These are phyloP conservation scores for Tyrannus savana DNA, from an alignment of 2,113 vertebrate genomes.

Conservation along the genomic window DNA sequence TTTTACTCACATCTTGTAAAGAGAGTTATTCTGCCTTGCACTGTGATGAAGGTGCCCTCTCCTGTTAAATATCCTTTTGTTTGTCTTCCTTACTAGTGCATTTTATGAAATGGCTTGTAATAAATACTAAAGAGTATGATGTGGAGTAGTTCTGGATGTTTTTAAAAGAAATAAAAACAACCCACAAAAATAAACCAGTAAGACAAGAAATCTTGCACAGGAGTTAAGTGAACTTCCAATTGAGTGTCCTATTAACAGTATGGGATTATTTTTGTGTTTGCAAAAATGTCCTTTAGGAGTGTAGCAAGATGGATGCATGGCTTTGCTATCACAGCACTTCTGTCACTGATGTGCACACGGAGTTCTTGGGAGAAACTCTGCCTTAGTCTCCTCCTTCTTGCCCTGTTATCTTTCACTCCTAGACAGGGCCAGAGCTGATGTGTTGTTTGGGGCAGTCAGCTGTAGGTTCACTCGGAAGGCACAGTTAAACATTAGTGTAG, in stretches of 20 bases:
- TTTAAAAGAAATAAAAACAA: not conserved
- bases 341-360: not conserved
- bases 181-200: not conserved
- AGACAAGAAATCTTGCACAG: not conserved
- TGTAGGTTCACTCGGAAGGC: not conserved
- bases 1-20: not conserved
- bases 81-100: not conserved
- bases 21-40: not conserved
- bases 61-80: not conserved
- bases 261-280: not conserved
- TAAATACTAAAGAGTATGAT: not conserved
- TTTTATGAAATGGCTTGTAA: not conserved
- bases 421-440: not conserved
- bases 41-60: not conserved
- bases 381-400: not conserved
- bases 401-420: not conserved
- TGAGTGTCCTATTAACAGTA: not conserved
- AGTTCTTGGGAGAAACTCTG: not conserved
- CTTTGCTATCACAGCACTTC: not conserved
- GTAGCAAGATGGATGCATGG: not conserved
- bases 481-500: not conserved
- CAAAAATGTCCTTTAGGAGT: not conserved
- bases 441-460: not conserved
- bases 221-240: not conserved
- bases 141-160: not conserved